A percentile compares a stretch with the other conserved stretches of the same genome.
These are phyloP conservation scores for Andrena trimmerana DNA, from an alignment of 2,888 invertebrate species.

Conservation along the genomic window DNA sequence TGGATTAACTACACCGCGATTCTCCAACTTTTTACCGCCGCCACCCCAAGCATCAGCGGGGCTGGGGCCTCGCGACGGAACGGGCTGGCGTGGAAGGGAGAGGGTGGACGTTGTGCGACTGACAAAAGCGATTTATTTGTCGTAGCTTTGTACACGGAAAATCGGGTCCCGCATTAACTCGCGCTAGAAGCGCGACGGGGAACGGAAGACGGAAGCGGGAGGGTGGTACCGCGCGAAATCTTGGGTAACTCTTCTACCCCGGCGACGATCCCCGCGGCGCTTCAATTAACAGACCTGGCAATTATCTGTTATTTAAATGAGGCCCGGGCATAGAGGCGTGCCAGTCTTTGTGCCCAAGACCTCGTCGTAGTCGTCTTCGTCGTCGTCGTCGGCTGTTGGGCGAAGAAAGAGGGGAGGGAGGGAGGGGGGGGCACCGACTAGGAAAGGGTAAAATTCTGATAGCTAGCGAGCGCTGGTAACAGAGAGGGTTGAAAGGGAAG, in stretches of 20 bases:
- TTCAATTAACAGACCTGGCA: slow-evolving; percentile 82
- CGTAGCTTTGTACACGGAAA: slow-evolving; percentile 49
- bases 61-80: slow-evolving; percentile 31
- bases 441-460: slow-evolving; percentile 67
- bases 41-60: slow-evolving; percentile 14
- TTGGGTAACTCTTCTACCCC: slow-evolving; percentile 76
- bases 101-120: slow-evolving; percentile 27
- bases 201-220: slow-evolving; percentile 39
- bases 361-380: slow-evolving; percentile 13
- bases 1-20: slow-evolving; percentile 49
- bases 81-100: background rate
- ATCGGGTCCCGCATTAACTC: slow-evolving; percentile 66
- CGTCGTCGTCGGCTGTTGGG: slow-evolving; percentile 67
- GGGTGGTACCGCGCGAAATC: slow-evolving; percentile 73
- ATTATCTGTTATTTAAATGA: slow-evolving; percentile 83
- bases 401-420: slow-evolving; percentile 12
- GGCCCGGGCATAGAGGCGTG: slow-evolving; percentile 69
- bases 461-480: slow-evolving; percentile 50
- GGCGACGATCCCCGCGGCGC: slow-evolving; percentile 76
- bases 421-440: slow-evolving; percentile 4
- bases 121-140: slow-evolving; percentile 69
- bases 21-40: slow-evolving; percentile 39
- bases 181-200: slow-evolving; percentile 29
- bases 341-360: slow-evolving; percentile 72
- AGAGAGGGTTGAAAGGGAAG: slow-evolving; percentile 7